Percentiles rank a stretch among this genome's conserved stretches.
phyloP scores from a whole-genome alignment of 2,113 vertebrate species.

The Clarias batrachus region DNA sequence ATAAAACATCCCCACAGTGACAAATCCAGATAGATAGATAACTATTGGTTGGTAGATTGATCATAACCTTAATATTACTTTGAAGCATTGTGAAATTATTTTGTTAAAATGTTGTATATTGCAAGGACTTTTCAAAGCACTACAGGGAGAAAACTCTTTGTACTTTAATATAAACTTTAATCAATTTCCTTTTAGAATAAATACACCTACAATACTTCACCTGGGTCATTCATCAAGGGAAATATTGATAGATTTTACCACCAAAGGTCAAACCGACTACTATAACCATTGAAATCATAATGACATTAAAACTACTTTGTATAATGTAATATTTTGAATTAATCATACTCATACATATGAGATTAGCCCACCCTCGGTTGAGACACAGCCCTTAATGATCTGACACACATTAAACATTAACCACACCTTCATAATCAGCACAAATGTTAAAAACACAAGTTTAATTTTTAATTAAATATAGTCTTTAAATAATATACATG shows the following conservation, averaged over 20 bases:
- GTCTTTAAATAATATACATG: background rate
- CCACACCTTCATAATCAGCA: background rate
- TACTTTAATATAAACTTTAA: background rate
- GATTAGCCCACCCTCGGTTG: background rate
- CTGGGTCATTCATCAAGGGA: background rate
- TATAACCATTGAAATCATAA: background rate
- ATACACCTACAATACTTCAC: background rate
- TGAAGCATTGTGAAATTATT: background rate
- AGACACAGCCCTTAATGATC: background rate
- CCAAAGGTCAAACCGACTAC: background rate
- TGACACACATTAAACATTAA: background rate
- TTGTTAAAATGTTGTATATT: background rate
- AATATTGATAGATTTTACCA: background rate
- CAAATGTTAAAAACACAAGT: background rate
- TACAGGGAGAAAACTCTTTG: background rate
- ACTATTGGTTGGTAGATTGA: too few relatives aligned
- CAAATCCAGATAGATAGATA: too few relatives aligned
- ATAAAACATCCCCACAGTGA: too few relatives aligned
- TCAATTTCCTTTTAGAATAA: background rate
- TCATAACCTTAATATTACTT: background rate
- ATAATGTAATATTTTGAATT: background rate
- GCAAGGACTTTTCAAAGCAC: background rate
- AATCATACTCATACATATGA: background rate
- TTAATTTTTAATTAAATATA: background rate
- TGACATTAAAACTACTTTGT: background rate